Evolutionary conservation across 1,140 invertebrate species (phyloP).

Genomic region (Drosophila ironensis): DNA sequence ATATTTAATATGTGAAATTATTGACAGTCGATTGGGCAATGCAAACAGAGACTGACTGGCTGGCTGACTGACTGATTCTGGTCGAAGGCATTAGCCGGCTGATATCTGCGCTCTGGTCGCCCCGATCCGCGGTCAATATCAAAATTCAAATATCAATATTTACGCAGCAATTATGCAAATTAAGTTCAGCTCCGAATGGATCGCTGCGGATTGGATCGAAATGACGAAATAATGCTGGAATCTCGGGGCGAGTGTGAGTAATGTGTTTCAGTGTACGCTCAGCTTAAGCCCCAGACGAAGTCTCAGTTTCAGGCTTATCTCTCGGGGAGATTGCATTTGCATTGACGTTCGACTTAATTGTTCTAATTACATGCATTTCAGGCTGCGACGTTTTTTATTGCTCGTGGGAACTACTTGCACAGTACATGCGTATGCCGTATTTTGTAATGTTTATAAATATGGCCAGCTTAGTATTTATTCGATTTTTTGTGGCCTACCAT

Average conservation of each 20-base stretch:
- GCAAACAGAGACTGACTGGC: slow-evolving; percentile 54
- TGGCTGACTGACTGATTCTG: slow-evolving; percentile 31
- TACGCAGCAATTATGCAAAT: slow-evolving; percentile 80
- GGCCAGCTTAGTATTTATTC: slow-evolving; percentile 3
- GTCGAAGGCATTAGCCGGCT: slow-evolving; percentile 21
- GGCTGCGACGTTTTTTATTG: slow-evolving; percentile 48
- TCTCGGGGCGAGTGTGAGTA: slow-evolving; percentile 24
- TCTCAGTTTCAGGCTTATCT: slow-evolving; percentile 36
- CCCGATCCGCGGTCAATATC: slow-evolving; percentile 61
- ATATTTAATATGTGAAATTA: slow-evolving; percentile 80
- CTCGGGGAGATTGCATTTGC: slow-evolving; percentile 35
- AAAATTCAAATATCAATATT: slow-evolving; percentile 79
- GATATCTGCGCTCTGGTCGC: slow-evolving; percentile 26
- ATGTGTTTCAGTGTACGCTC: slow-evolving; percentile 1
- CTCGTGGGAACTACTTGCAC: slow-evolving; percentile 61
- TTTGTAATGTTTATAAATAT: no score
- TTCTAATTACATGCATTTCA: slow-evolving; percentile 67
- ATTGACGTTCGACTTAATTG: slow-evolving; percentile 62
- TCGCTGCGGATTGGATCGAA: slow-evolving; percentile 2
- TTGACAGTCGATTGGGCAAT: slow-evolving; percentile 78
- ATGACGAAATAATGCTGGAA: slow-evolving; percentile 65
- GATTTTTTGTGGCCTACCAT: not conserved
- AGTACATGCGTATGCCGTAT: slow-evolving; percentile 25
- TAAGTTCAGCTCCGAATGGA: slow-evolving; percentile 58
- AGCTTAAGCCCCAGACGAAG: not conserved